Percentiles rank a stretch among this genome's conserved stretches.
These are phyloP conservation scores for Ormia ochracea DNA, from an alignment of 2,888 invertebrate genomes.

Conservation along the genomic window DNA sequence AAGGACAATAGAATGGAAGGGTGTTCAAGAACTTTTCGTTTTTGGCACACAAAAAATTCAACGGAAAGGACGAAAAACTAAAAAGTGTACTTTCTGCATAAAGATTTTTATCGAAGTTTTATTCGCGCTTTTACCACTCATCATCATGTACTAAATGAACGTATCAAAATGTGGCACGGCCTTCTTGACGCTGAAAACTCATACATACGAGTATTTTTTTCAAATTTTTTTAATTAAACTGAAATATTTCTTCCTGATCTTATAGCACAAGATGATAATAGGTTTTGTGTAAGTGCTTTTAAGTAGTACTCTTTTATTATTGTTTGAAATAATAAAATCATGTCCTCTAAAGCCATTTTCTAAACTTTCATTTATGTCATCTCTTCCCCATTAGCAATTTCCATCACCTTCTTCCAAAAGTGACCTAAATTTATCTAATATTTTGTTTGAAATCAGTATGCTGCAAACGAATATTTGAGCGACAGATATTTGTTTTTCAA, in stretches of 20 bases:
- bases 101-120: constrained; percentile 32
- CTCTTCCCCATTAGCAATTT: constrained; percentile 23
- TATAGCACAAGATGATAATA: no score
- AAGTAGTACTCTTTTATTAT: no score
- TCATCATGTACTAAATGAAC: constrained; percentile 32
- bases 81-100: constrained; percentile 42
- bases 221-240: no score
- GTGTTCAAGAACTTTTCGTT: no score
- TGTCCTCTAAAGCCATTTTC: constrained; percentile 28
- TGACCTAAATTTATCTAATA: constrained; percentile 13
- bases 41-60: constrained; percentile 33
- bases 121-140: constrained; percentile 45
- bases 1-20: no score
- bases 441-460: constrained; percentile 31
- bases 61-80: constrained; percentile 19
- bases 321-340: no score
- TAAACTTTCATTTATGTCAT: constrained; percentile 41
- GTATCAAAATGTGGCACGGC: constrained; percentile 41
- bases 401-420: not conserved
- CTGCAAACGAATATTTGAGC: constrained; percentile 17
- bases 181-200: no score
- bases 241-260: no score
- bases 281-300: no score
- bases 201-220: no score
- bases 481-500: constrained; percentile 22